Evolutionary conservation across 1,140 invertebrate genomes (phyloP), one percentile per base, ranked within the genome.

Genomic region (Cherax destructor): DNA sequence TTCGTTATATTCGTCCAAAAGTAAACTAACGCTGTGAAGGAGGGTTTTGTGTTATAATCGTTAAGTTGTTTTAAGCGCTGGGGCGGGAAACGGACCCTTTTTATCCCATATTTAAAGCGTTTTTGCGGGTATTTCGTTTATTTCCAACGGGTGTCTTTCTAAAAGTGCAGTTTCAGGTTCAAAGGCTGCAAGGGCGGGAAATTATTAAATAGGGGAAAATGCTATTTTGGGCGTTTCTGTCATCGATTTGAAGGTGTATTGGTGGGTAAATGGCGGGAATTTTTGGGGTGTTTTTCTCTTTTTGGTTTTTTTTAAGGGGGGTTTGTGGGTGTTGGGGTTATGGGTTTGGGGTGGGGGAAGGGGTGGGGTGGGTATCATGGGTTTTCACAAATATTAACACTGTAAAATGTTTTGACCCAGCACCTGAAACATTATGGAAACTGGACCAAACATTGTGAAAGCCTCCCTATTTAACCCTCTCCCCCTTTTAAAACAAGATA

Each of bases 191-290:
- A 61, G 9, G 11, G n/a, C n/a, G 13, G 11, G 30, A 61, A 61
- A 61, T n/a, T 24, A 77, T 77, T 84, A 90, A 65, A 65, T 77
- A 65, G 69, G 47, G 72, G 88, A 80, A 89, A 89, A 89, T 89
- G 79, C 72, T 65, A 24, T 18, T 83, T 50, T 83, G 74, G 83
- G 78, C 72, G 61, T 90, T 78, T 83, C 72, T 30, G 61, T 90
- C 88, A 90, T 90, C 88, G 88, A 90, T 90, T 90, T 84, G 88
- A 90, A 90, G 88, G 79, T 47, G 56, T 47, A 77, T 80, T n/a
- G 9, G 21, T 61, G 30, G 21, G 74, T 87, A 65, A 41, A 56
- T 80, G 88, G 88, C 88, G 81, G 88, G 69, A 77, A 90, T 47
- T 72, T 83, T 90, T 90, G 81, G 88, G 81, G 88, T 50, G 81